Percentiles rank a stretch among this genome's conserved stretches.
phyloP scores from a whole-genome alignment of 2,113 vertebrate genomes.

The Mungos mungo region DNA sequence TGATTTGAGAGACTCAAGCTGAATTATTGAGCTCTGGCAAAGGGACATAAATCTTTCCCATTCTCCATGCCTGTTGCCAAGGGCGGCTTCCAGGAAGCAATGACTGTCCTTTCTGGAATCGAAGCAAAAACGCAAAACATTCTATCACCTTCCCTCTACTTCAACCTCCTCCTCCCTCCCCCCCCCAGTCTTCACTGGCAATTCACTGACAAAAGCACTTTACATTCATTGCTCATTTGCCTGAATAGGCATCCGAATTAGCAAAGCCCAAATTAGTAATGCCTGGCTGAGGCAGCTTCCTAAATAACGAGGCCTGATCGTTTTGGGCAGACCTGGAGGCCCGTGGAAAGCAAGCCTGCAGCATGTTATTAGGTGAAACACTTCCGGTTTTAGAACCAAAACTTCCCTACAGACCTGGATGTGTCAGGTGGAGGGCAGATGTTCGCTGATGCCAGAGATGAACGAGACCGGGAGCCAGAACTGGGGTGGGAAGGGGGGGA shows the following conservation, averaged over 20 bases:
- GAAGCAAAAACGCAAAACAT: slow-evolving; percentile 76
- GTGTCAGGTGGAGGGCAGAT: not conserved
- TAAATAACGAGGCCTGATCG: slow-evolving; percentile 79
- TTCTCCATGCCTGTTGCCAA: slow-evolving; percentile 79
- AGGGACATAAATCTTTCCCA: slow-evolving; percentile 85
- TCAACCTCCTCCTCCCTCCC: not conserved
- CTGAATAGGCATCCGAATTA: slow-evolving; percentile 79
- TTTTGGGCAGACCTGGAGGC: slow-evolving; percentile 55
- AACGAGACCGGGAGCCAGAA: not conserved
- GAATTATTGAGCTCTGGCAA: slow-evolving; percentile 78
- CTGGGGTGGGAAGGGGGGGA: not conserved
- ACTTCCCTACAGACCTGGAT: slow-evolving; percentile 45
- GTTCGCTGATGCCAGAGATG: not conserved
- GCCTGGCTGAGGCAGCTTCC: slow-evolving; percentile 72
- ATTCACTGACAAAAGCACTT: slow-evolving; percentile 75
- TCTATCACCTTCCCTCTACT: slow-evolving; percentile 75
- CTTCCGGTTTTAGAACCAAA: not conserved
- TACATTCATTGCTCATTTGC: slow-evolving; percentile 84
- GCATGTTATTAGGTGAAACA: slow-evolving; percentile 36
- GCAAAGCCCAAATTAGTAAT: slow-evolving; percentile 74
- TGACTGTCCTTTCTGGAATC: slow-evolving; percentile 84
- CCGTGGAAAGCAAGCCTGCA: not conserved
- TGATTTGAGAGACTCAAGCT: slow-evolving; percentile 79
- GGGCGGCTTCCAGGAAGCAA: slow-evolving; percentile 86
- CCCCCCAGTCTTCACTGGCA: not conserved